Base-by-base conservation (phyloP, 2,797 vertebrate species). In the Lerista edwardsae region DNA sequence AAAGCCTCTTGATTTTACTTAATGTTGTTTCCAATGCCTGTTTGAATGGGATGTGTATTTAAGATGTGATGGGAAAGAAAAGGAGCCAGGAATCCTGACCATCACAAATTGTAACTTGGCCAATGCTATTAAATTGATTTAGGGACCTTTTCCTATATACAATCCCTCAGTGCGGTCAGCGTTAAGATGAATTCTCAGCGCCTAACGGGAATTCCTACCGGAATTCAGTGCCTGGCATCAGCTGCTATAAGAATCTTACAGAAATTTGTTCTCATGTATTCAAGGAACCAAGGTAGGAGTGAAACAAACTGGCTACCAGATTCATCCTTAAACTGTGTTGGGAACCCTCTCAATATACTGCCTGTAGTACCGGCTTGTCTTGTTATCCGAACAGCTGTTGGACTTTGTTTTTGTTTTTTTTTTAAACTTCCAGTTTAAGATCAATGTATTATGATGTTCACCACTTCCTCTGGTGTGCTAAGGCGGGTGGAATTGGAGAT, bases 121-220 rank as follows among this genome's bases (percentile, higher is more conserved):
- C 59, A 77, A 77, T 27, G 36, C 57, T 77, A 62, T 77, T 77
- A n/a, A 77, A 77, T n/a, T 34, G 73, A 75, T 75, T 75, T 75
- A 34, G 31, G 31, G n/a, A 72, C 44, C 4, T 2, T 31, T n/a
- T 27, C 11, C 44, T 47, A 11, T 72, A 44, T 72, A 44, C n/a
- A 55, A 4, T 75, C 47, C 19, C n/a, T 55, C 73, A 75, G 47
- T 74, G 44, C 47, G 31, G 47, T 51, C 72, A 77, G 12, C 11
- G 41, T 76, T 76, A 61, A 61, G 14, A 76, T 61, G 57, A 62
- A 77, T 59, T 39, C 47, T 55, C 44, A 29, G 29, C 19, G 47
- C 44, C 36, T 27, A 62, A 77, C 41, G 75, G 25, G 36, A 77
- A 77, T 77, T 64, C 59, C 6, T 62, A 41, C 27, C 41, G 59